A percentile compares a stretch with the other conserved stretches of the same genome.
phyloP scores from a whole-genome alignment of 2,888 invertebrate species.

The Agriopis aurantiaria region DNA sequence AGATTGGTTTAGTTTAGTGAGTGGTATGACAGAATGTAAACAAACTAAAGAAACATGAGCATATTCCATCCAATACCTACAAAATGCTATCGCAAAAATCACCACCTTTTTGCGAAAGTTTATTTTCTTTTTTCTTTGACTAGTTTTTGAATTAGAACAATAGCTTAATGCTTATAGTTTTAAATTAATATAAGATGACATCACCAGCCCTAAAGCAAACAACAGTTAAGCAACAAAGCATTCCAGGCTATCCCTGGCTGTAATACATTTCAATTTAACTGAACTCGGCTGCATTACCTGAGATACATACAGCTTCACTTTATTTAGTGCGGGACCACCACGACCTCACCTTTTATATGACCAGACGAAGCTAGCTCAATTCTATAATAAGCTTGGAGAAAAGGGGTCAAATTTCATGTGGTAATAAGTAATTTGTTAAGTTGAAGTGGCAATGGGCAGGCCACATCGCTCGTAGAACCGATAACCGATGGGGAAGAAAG shows the following conservation, averaged over 20 bases:
- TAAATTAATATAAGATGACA: neutral
- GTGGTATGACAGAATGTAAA: too few relatives aligned
- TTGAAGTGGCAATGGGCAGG: too few relatives aligned
- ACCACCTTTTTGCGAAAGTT: too few relatives aligned
- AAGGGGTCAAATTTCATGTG: too few relatives aligned
- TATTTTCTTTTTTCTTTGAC: neutral
- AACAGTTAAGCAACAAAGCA: conserved; percentile 57
- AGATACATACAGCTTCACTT: conserved; percentile 53
- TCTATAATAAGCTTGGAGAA: neutral
- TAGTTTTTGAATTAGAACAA: neutral
- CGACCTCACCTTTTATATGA: conserved; percentile 34
- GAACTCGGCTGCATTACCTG: conserved; percentile 58
- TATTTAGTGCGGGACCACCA: conserved; percentile 59
- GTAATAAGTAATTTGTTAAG: too few relatives aligned
- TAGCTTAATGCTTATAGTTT: too few relatives aligned
- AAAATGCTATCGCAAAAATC: too few relatives aligned
- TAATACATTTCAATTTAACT: conserved; percentile 72
- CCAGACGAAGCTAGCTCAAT: neutral
- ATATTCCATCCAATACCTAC: too few relatives aligned
- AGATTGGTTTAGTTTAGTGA: too few relatives aligned
- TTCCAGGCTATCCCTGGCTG: conserved; percentile 53
- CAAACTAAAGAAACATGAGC: too few relatives aligned
- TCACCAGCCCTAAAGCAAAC: conserved; percentile 29
- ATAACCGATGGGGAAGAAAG: too few relatives aligned
- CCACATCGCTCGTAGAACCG: too few relatives aligned